Evolutionary conservation across 2,113 vertebrate genomes (phyloP).

Genomic region (Proterorhinus semilunaris): DNA sequence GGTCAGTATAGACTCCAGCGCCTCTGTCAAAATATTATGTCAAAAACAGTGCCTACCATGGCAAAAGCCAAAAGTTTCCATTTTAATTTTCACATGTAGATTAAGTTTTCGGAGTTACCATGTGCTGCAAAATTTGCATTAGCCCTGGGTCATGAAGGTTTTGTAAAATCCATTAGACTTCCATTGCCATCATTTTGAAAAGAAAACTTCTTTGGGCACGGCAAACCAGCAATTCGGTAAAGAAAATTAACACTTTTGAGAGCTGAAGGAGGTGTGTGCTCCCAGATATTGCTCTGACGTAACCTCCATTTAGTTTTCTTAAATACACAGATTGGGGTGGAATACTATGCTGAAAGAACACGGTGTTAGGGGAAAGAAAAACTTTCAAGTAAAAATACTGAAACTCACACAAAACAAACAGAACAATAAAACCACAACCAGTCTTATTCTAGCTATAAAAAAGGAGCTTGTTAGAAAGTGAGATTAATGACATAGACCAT

Average conservation of each 20-base stretch:
- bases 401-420: too few species aligned
- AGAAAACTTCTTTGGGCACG: conserved; percentile 42
- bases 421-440: too few species aligned
- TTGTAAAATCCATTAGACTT: conserved; percentile 39
- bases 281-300: conserved; percentile 31
- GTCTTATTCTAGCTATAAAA: too few species aligned
- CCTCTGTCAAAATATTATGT: background rate
- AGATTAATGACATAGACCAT: too few species aligned
- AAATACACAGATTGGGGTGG: conserved; percentile 36
- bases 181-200: conserved; percentile 36
- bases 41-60: conserved; percentile 13
- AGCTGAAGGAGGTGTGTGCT: conserved; percentile 13
- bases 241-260: conserved; percentile 42
- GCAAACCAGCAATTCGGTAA: conserved; percentile 29
- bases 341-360: conserved; percentile 1
- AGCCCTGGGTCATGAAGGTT: conserved; percentile 40
- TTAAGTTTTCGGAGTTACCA: conserved; percentile 24
- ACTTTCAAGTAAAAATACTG: background rate
- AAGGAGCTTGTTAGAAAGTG: too few species aligned
- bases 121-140: conserved; percentile 47
- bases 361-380: background rate
- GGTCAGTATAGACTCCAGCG: background rate
- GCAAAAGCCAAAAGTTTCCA: conserved; percentile 19
- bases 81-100: conserved; percentile 52
- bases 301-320: conserved; percentile 34